A percentile compares a stretch with the other conserved stretches of the same genome.
Evolutionary conservation across 2,888 invertebrate genomes (phyloP).

Genomic region (Strigamia transsilvanica): DNA sequence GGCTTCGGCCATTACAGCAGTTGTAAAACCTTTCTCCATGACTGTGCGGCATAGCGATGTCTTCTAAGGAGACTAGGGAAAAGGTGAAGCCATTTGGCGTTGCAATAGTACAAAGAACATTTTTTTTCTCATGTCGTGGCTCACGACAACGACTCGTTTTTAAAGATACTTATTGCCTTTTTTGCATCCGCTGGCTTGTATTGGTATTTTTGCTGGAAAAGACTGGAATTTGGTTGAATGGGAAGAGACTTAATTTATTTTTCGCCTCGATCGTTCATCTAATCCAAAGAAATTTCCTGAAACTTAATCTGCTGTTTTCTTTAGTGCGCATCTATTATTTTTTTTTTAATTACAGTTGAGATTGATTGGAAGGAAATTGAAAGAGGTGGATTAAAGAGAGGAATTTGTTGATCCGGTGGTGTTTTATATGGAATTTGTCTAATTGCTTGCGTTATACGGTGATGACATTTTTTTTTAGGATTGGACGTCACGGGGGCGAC

Average conservation of each 20-base stretch:
- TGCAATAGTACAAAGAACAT: not conserved
- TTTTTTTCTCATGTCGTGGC: not conserved
- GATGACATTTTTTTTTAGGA: not conserved
- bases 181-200: not conserved
- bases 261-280: no score
- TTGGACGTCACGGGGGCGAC: not conserved
- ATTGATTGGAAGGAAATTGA: slow-evolving; percentile 30
- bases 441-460: not conserved
- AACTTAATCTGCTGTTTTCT: not conserved
- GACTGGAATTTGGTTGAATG: no score
- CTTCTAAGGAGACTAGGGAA: not conserved
- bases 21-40: slow-evolving; percentile 28
- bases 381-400: not conserved
- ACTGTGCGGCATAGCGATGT: slow-evolving; percentile 1
- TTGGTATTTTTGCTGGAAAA: no score
- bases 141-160: not conserved
- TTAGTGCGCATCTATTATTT: not conserved
- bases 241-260: no score
- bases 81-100: slow-evolving; percentile 26
- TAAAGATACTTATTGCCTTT: not conserved
- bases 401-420: not conserved
- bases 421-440: not conserved
- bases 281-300: not conserved
- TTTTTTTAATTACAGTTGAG: not conserved
- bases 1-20: slow-evolving; percentile 2